Evolutionary conservation across 2,113 vertebrate species (phyloP).

Genomic region (Zosterops hypoxanthus): DNA sequence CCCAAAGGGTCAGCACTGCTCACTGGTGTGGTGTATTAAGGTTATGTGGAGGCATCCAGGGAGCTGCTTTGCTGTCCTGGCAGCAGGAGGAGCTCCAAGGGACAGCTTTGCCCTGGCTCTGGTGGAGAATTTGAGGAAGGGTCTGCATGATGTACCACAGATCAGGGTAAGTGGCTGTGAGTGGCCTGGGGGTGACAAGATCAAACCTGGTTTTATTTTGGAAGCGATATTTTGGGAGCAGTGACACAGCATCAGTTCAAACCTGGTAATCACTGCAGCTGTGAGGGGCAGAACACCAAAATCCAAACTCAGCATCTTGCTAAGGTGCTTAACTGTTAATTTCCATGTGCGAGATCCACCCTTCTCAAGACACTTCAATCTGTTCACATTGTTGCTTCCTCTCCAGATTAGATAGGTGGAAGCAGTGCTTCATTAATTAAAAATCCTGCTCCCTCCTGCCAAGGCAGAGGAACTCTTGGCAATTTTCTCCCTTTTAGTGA

Average conservation of each 20-base stretch:
- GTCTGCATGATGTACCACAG: background rate
- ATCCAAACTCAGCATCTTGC: constrained; percentile 29
- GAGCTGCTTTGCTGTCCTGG: background rate
- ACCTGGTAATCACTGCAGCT: constrained; percentile 28
- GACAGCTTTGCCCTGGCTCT: background rate
- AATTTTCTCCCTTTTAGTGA: background rate
- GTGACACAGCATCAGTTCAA: constrained; percentile 2
- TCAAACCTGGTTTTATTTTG: constrained; percentile 14
- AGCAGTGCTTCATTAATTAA: constrained; percentile 32
- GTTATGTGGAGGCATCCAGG: background rate
- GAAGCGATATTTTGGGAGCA: background rate
- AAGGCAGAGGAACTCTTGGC: background rate
- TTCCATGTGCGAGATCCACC: constrained; percentile 20
- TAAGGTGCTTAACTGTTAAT: constrained; percentile 50
- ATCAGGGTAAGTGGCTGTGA: background rate
- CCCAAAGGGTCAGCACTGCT: background rate
- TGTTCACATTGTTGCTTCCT: background rate
- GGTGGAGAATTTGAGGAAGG: background rate
- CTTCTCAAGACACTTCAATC: constrained; percentile 29
- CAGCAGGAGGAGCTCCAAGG: background rate
- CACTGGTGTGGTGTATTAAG: background rate
- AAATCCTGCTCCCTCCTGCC: background rate
- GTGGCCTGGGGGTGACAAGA: background rate
- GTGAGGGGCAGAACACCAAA: background rate
- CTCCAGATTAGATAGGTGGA: constrained; percentile 23